Conservation (phyloP, 2,888 invertebrate species). For the Trichopria drosophilae region DNA sequence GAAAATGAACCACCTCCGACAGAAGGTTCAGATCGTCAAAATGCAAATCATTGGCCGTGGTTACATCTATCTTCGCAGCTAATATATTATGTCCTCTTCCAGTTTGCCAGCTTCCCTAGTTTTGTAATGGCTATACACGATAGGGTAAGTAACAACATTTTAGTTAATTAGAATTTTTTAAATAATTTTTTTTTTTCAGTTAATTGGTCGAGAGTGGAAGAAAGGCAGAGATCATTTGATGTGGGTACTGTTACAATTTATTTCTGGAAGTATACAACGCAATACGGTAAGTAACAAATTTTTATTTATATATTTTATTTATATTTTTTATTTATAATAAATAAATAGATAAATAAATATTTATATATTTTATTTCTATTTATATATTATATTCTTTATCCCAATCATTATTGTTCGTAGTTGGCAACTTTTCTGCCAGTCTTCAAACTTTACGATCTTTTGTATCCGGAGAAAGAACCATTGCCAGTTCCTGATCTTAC, state of each 20-base stretch:
- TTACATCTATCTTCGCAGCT: conserved; percentile 90
- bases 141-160: conserved; percentile 62
- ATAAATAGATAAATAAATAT: background rate
- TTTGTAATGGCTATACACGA: conserved; percentile 88
- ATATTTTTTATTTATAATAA: conserved; percentile 7
- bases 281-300: conserved; percentile 71
- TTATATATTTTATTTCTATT: conserved; percentile 4
- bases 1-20: conserved; percentile 67
- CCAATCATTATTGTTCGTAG: conserved; percentile 56
- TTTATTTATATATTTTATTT: conserved; percentile 32
- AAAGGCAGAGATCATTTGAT: conserved; percentile 96
- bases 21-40: conserved; percentile 65
- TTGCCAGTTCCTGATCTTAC: conserved; percentile 82
- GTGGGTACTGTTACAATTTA: conserved; percentile 97
- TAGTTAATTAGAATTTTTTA: conserved; percentile 15
- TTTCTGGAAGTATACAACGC: conserved; percentile 94
- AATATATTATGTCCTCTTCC: conserved; percentile 92
- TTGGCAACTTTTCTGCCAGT: conserved; percentile 86
- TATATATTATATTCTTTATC: conserved; percentile 2
- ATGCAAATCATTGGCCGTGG: conserved; percentile 82
- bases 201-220: conserved; percentile 77
- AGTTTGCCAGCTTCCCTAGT: conserved; percentile 90
- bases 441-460: conserved; percentile 84
- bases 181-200: conserved; percentile 52
- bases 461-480: conserved; percentile 91